These are phyloP conservation scores for Phortica magna DNA, from an alignment of 2,888 invertebrate genomes.

Conservation along the genomic window DNA sequence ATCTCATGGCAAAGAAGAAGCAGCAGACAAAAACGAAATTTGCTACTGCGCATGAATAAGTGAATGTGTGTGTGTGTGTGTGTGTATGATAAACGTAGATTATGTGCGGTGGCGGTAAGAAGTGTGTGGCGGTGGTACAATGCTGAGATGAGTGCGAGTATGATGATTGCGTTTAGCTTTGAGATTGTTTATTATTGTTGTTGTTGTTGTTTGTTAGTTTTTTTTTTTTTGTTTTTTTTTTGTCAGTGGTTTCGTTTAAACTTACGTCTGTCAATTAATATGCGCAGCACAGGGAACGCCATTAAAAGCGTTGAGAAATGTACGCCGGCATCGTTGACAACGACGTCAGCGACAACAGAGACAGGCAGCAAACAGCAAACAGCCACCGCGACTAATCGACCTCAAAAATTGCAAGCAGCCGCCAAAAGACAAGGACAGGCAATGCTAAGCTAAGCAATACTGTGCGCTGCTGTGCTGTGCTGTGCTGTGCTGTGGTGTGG, in stretches of 20 bases:
- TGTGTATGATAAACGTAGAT: too few relatives aligned
- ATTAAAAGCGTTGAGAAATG: constrained; percentile 62
- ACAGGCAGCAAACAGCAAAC: background rate
- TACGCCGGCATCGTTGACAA: background rate
- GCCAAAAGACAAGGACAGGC: constrained; percentile 47
- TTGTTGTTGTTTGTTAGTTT: background rate
- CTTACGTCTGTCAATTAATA: constrained; percentile 56
- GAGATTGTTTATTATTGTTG: background rate
- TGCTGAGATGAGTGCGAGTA: too few relatives aligned
- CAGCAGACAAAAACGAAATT: too few relatives aligned
- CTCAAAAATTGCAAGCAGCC: constrained; percentile 53
- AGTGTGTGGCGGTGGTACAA: too few relatives aligned
- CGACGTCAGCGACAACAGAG: too few relatives aligned
- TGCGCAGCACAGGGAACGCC: constrained; percentile 56
- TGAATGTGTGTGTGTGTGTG: too few relatives aligned
- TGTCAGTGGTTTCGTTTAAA: background rate
- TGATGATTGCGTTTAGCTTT: too few relatives aligned
- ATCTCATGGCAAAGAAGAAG: too few relatives aligned
- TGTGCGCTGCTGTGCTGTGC: background rate
- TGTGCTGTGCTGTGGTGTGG: background rate
- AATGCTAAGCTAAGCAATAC: background rate
- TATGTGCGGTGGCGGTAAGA: too few relatives aligned
- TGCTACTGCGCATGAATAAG: too few relatives aligned
- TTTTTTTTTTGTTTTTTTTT: background rate
- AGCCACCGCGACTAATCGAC: constrained; percentile 51